phyloP scores from a whole-genome alignment of 2,797 vertebrate genomes.

The Phoxinus dragarum region DNA sequence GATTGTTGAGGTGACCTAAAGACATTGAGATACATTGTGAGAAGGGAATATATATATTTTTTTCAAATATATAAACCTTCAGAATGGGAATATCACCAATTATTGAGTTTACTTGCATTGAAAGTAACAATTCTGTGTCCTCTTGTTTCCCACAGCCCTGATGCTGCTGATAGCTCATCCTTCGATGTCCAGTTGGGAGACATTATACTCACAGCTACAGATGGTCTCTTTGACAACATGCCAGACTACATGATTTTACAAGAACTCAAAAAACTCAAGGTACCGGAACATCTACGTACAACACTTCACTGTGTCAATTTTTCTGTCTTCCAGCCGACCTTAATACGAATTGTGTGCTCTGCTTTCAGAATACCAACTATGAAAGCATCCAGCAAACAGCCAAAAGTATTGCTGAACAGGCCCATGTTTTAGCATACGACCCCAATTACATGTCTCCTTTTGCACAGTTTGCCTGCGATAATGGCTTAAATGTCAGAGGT shows the following conservation, averaged over 20 bases:
- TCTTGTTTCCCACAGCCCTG: constrained; percentile 81
- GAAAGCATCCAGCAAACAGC: constrained; percentile 97
- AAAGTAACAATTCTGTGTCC: not conserved
- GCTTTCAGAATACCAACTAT: constrained; percentile 89
- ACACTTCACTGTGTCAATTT: not conserved
- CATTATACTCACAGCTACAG: constrained; percentile 97
- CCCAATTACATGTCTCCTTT: constrained; percentile 99
- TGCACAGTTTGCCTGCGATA: constrained; percentile 97
- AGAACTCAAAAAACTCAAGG: constrained; percentile 96
- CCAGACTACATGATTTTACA: constrained; percentile 99
- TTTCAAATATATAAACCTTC: not conserved
- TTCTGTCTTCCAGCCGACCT: not conserved
- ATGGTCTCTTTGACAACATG: constrained; percentile 99
- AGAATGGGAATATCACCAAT: not conserved
- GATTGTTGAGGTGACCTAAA: not conserved
- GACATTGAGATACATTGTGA: not conserved
- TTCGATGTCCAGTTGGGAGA: constrained; percentile 98
- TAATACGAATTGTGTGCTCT: constrained; percentile 20
- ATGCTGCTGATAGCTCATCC: constrained; percentile 93
- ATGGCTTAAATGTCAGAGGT: constrained; percentile 98
- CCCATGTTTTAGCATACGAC: constrained; percentile 96
- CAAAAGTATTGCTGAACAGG: constrained; percentile 95
- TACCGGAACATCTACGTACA: constrained; percentile 54
- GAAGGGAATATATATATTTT: not conserved
- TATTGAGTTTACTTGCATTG: constrained; percentile 4